Percentiles rank a stretch among this genome's conserved stretches.
phyloP scores from a whole-genome alignment of 2,113 vertebrate species.

The Alexandromys fortis region DNA sequence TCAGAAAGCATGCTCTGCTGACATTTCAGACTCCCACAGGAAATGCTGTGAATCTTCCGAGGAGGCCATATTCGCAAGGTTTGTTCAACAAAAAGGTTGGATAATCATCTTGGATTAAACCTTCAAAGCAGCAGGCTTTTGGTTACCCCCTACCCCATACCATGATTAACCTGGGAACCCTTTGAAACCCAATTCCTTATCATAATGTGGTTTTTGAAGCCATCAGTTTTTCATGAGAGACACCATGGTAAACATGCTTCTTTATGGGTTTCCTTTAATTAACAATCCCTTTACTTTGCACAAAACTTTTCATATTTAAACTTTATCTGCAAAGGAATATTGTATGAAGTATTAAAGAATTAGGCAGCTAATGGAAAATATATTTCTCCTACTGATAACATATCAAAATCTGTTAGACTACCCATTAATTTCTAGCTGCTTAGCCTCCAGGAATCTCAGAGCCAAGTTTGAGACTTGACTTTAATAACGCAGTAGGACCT shows the following conservation, averaged over 20 bases:
- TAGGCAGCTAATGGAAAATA: constrained; percentile 66
- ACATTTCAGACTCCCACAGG: constrained; percentile 68
- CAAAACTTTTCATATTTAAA: constrained; percentile 55
- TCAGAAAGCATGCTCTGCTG: constrained; percentile 54
- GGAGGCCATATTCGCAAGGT: constrained; percentile 67
- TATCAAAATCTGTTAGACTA: constrained; percentile 64
- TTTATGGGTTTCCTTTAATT: constrained; percentile 63
- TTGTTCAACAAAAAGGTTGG: constrained; percentile 71
- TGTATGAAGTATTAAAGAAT: constrained; percentile 67
- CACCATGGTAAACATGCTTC: constrained; percentile 37
- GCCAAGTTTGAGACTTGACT: constrained; percentile 32
- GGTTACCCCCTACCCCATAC: constrained; percentile 10
- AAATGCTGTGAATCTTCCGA: constrained; percentile 53
- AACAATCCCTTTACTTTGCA: constrained; percentile 63
- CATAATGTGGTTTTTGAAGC: constrained; percentile 44
- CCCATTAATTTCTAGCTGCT: constrained; percentile 74
- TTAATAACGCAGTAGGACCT: constrained; percentile 41
- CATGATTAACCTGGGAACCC: constrained; percentile 57
- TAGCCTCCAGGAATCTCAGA: constrained; percentile 63
- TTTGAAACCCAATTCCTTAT: constrained; percentile 67
- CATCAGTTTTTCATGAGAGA: constrained; percentile 39
- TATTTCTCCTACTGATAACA: constrained; percentile 69
- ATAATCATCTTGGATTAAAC: constrained; percentile 76
- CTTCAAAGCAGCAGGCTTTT: constrained; percentile 68
- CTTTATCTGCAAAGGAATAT: constrained; percentile 67